A percentile compares a stretch with the other conserved stretches of the same genome.
Conservation (phyloP, 2,888 invertebrate species). For the Apotomis capreana region DNA sequence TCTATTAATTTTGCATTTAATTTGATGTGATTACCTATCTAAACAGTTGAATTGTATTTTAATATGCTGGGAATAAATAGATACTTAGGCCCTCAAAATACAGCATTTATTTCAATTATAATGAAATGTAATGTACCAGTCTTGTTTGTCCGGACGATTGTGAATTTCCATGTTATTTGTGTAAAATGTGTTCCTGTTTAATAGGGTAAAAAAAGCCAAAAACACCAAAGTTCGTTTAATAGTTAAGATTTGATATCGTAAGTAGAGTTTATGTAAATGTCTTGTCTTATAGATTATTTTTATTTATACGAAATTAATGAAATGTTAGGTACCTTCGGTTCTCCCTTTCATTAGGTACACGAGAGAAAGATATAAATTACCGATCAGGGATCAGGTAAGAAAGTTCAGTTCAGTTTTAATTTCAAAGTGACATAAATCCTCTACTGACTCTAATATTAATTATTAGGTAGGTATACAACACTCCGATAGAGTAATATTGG, state of each 20-base stretch:
- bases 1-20: too few species aligned
- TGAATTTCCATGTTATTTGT: conserved; percentile 6
- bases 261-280: conserved; percentile 37
- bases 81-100: neutral
- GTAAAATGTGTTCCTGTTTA: conserved; percentile 18
- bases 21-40: too few species aligned
- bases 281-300: conserved; percentile 27
- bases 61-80: neutral
- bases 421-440: too few species aligned
- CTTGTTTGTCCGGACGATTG: conserved; percentile 11
- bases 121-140: neutral
- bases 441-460: too few species aligned
- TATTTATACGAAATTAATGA: conserved; percentile 29
- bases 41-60: neutral
- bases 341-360: neutral
- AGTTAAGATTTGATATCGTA: conserved; percentile 35
- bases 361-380: conserved; percentile 1
- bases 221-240: conserved; percentile 41
- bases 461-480: neutral
- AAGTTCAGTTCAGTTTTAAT: neutral
- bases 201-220: conserved; percentile 32
- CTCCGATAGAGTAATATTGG: neutral
- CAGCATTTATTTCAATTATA: neutral
- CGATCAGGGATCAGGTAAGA: conserved; percentile 1
- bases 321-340: neutral